phyloP scores from a whole-genome alignment of 1,140 invertebrate genomes.

The Cydia pomonella region DNA sequence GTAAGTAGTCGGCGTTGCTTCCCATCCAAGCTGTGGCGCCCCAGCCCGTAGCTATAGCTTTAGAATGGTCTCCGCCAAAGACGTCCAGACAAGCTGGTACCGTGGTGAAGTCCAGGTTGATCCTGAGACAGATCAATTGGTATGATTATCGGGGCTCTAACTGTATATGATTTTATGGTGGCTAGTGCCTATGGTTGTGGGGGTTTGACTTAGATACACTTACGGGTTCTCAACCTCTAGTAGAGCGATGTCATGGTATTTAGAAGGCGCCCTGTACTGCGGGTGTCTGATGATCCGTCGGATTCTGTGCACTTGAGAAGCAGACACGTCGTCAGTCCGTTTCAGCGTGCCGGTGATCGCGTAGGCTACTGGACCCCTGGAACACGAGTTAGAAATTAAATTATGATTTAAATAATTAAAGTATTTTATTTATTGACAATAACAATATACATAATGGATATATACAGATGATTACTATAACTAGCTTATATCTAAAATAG shows the following conservation, averaged over 20 bases:
- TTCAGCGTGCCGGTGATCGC: neutral
- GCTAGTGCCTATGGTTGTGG: no score
- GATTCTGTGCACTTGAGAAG: slow-evolving; percentile 35
- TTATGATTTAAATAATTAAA: no score
- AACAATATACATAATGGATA: no score
- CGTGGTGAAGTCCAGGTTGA: slow-evolving; percentile 41
- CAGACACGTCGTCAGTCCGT: neutral
- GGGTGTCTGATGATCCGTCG: slow-evolving; percentile 44
- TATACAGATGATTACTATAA: no score
- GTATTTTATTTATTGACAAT: no score
- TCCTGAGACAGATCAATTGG: slow-evolving; percentile 41
- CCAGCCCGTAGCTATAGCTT: slow-evolving; percentile 53
- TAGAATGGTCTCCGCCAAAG: slow-evolving; percentile 27
- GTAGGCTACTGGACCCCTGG: slow-evolving; percentile 20
- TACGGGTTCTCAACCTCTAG: slow-evolving; percentile 39
- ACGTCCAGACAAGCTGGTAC: slow-evolving; percentile 58
- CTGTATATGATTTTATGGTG: no score
- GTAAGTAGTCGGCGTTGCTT: slow-evolving; percentile 45
- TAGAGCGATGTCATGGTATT: slow-evolving; percentile 49
- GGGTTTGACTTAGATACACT: neutral
- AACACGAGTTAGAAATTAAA: neutral
- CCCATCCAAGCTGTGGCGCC: slow-evolving; percentile 48
- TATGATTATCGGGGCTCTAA: no score
- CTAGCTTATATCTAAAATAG: no score
- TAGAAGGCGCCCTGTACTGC: slow-evolving; percentile 39